Evolutionary conservation across 1,140 invertebrate genomes (phyloP).

Genomic region (Aphelenchoides avenae): DNA sequence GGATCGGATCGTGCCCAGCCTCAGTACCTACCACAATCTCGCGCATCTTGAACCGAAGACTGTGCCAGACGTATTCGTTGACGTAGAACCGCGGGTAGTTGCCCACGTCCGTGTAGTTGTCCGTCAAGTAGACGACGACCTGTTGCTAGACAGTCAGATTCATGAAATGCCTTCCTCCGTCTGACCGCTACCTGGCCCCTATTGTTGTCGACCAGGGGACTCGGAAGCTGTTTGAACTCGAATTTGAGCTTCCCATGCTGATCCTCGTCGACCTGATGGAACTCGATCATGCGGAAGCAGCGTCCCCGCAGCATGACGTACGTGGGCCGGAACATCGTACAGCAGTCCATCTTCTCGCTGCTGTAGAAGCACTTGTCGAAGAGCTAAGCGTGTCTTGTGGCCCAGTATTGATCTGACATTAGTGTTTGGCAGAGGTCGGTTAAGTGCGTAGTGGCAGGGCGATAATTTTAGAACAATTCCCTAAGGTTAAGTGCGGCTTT

Average conservation of each 20-base stretch:
- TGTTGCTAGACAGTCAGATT: conserved; percentile 18
- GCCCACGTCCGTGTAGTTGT: conserved; percentile 20
- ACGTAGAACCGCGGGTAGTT: conserved; percentile 19
- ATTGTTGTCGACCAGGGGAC: conserved; percentile 1
- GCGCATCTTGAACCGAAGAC: conserved; percentile 9
- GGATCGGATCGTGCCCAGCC: too few species aligned
- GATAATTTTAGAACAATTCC: too few species aligned
- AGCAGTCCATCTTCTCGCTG: conserved; percentile 27
- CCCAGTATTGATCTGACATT: too few species aligned
- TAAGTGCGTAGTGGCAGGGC: too few species aligned
- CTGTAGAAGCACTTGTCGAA: conserved; percentile 30
- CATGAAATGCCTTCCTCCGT: too few species aligned
- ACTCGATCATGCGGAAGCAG: conserved; percentile 22
- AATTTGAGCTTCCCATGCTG: conserved; percentile 11
- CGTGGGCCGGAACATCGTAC: conserved; percentile 27
- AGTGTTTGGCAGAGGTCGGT: too few species aligned
- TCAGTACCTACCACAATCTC: too few species aligned
- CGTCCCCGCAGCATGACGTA: conserved; percentile 34
- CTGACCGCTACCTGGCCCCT: conserved; percentile 8
- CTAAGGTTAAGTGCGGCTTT: too few species aligned
- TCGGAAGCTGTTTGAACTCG: conserved; percentile 20
- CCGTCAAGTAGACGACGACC: conserved; percentile 20
- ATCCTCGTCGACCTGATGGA: conserved; percentile 21
- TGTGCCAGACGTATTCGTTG: conserved; percentile 4
- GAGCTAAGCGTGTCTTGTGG: too few species aligned